Base-by-base conservation (phyloP, 1,140 invertebrate genomes). In the Plutomurus gul region DNA sequence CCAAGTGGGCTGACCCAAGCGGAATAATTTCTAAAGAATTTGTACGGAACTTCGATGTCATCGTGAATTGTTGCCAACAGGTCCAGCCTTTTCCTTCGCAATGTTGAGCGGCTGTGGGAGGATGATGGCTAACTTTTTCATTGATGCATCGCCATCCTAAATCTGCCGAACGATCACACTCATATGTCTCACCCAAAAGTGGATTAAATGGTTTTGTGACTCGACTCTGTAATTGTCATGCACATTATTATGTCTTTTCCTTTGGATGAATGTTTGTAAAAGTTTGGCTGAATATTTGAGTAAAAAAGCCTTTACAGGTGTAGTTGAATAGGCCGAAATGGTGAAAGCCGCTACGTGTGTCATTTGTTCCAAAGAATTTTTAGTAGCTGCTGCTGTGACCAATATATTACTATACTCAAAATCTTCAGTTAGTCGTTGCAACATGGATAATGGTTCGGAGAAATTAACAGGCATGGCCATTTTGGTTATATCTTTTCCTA, bases 121-220 rank as follows among this genome's bases (percentile, higher is more conserved):
- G 82, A 73, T 83, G 82, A 76, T 83, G 82, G 33, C 77, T 70
- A 25, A 81, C 78, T 71, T 83, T 78, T 91, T 83, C 82, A 30
- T 88, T 87, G 39, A 92, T 82, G 39, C 87, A 88, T 82, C 87
- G 86, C 91, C 91, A 92, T 18, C 78, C 81, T 30, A 77, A 46
- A 33, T 82, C 81, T 22, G 73, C 46, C 18, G 30, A 40, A 20
- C 77, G 33, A 33, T 95, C 90, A 22, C 96, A 87, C 86, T 99
- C 96, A 86, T 93, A 99, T 0, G 96, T 99, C 88, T 99, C 96
- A 0, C 96, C 96, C 3, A 99, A 89, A 16, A 99, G 88, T 1
- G 96, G 96, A 89, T 99, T 99, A 87, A 99, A 99, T 0, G 97
- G 97, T 88, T 99, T 99, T 8, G 95, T 95, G 4, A 97, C 88